phyloP scores from a whole-genome alignment of 2,888 invertebrate species.

The Oithona nana region DNA sequence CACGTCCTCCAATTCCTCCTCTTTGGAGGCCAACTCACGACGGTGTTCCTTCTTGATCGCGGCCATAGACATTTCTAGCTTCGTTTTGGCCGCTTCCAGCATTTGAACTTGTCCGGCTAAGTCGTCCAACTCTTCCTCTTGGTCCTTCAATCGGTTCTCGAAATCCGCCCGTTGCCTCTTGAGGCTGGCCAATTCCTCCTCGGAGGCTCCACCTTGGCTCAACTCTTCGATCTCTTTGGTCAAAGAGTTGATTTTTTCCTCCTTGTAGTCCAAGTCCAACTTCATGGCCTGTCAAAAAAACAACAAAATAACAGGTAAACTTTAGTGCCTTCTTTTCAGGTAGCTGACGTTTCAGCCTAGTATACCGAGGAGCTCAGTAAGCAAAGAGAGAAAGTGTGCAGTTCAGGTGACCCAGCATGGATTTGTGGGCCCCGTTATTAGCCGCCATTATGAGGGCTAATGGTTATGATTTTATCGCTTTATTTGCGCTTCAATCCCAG shows the following conservation, averaged over 20 bases:
- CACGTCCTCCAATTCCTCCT: conserved; percentile 82
- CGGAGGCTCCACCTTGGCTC: conserved; percentile 49
- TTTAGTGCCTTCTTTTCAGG: too few relatives aligned
- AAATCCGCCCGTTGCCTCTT: conserved; percentile 67
- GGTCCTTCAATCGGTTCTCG: conserved; percentile 52
- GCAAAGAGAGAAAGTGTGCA: too few relatives aligned
- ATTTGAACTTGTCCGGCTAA: conserved; percentile 74
- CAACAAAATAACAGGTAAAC: too few relatives aligned
- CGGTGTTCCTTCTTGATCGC: conserved; percentile 75
- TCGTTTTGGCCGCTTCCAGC: conserved; percentile 74
- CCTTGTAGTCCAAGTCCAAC: conserved; percentile 68
- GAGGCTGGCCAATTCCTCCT: conserved; percentile 62
- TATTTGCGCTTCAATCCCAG: too few relatives aligned
- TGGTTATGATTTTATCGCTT: too few relatives aligned
- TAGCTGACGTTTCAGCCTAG: too few relatives aligned
- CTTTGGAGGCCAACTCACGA: conserved; percentile 69
- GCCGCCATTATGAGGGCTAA: too few relatives aligned
- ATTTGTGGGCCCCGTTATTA: too few relatives aligned
- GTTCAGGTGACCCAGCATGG: too few relatives aligned
- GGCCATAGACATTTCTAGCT: conserved; percentile 81
- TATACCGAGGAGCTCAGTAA: too few relatives aligned
- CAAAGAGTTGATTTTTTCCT: conserved; percentile 58
- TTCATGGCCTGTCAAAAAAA: conserved; percentile 46
- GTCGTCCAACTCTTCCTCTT: conserved; percentile 86
- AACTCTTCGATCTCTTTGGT: conserved; percentile 69